Base-by-base conservation (phyloP, 2,888 invertebrate species). In the Spodoptera picta region DNA sequence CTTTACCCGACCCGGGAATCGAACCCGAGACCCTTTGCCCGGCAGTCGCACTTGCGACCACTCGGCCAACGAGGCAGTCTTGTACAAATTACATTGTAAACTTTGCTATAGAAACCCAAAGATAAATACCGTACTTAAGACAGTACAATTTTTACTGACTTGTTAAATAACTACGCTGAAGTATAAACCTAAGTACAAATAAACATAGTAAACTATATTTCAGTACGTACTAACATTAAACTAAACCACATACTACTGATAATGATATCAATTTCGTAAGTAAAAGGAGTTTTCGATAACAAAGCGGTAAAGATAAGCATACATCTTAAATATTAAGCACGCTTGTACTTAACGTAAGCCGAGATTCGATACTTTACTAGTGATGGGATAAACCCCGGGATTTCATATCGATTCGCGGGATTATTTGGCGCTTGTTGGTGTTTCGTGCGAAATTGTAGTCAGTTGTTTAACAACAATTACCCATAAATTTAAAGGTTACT, bases 271-370 rank as follows among this genome's bases (percentile, higher is more conserved):
- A 61, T 58, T 61, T 61, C 62, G 61, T 55, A 57, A 50, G 58
- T 24, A 46, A 57, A 58, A 59, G 48, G 65, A 65, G 62, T 69
- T 55, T 9, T 36, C 64, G 73, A 77, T 75, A 78, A 67, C 70
- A 56, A 24, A 49, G 57, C 66, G 50, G 53, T 78, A 69, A 75
- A 75, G 78, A 78, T 78, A 78, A 75, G 60, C 43, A 58, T 27
- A 57, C 64, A 70, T 77, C 66, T 75, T 69, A 65, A 77, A 73
- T 75, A 77, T 73, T 77, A 70, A 73, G 59, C 42, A 24, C 60
- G 56, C 69, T 53, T 61, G 58, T 61, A 60, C 73, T 73, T 69
- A 69, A 57, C 36, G 60, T 63, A 52, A 71, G 69, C 71, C 36
- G 59, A 57, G 60, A 60, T 72, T 68, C 73, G 73, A 71, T 71